Base-by-base conservation (phyloP, 2,888 invertebrate genomes). In the Cephus runcator region DNA sequence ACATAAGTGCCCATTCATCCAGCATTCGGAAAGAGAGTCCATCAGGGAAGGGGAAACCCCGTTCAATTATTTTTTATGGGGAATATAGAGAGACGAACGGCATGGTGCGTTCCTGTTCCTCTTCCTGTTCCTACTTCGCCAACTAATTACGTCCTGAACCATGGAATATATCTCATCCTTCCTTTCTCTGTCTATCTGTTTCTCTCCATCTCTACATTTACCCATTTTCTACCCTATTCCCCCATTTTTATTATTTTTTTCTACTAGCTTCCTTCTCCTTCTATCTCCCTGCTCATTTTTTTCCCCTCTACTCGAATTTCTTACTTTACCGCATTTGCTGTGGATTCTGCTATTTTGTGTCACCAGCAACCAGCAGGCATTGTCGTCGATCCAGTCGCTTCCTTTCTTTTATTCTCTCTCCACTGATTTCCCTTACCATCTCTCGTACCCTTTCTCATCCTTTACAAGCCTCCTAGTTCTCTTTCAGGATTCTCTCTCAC, bases 1-100 rank as follows among this genome's bases (percentile, higher is more conserved):
- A 75, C 81, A 76, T 82, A 85, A 85, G 85, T 84, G 83, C 80
- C 83, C 83, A 85, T 84, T 85, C 85, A 85, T 85, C 77, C 81
- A 73, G 79, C 82, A 82, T 85, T 85, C 84, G 81, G 69, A 85
- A 85, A 84, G 77, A 69, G 30, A 69, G 69, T 33, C 30, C 69
- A 69, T 69, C 31, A 33, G 69, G 33, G 69, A 69, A 33, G 79
- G 74, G 75, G 81, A 76, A 79, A 81, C 79, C 80, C 73, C 75
- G 79, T 80, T 80, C 82, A 81, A 83, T 85, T 83, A 83, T 83
- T 81, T 85, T 85, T 84, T 80, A 85, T 80, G 81, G 80, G 79
- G 79, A 80, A 79, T 83, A 80, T 79, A 77, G 79, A 82, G 81
- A 73, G 80, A 15, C 40, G 15, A 40, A 15, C 40, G 15, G 40